These are phyloP conservation scores for Zophobas atratus DNA, from an alignment of 1,140 invertebrate species.

Conservation along the genomic window DNA sequence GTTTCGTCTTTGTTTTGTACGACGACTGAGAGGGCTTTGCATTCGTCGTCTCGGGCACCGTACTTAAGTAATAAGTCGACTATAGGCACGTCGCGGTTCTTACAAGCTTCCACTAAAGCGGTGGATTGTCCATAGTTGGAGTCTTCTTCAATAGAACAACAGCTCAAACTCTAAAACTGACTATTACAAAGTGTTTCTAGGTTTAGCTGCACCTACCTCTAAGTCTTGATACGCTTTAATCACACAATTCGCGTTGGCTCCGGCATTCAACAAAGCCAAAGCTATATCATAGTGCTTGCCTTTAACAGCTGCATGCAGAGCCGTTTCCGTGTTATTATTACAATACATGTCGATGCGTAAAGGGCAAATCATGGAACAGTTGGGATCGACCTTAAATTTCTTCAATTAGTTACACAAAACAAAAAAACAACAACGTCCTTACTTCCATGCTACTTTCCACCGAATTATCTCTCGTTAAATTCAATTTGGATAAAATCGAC, in stretches of 20 bases:
- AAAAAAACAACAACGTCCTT: slow-evolving; percentile 13
- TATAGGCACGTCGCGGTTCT: slow-evolving; percentile 76
- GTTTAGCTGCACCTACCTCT: slow-evolving; percentile 54
- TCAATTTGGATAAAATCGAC: slow-evolving; percentile 87
- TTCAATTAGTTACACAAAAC: not conserved
- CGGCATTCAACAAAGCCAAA: slow-evolving; percentile 80
- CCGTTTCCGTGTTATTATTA: slow-evolving; percentile 82
- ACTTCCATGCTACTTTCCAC: slow-evolving; percentile 63
- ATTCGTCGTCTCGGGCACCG: slow-evolving; percentile 91
- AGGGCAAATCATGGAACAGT: slow-evolving; percentile 76
- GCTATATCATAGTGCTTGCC: slow-evolving; percentile 84
- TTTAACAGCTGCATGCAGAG: slow-evolving; percentile 85
- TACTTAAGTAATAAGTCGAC: slow-evolving; percentile 83
- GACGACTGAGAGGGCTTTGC: slow-evolving; percentile 83
- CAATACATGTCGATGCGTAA: slow-evolving; percentile 84
- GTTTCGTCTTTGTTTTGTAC: slow-evolving; percentile 80
- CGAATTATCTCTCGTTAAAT: slow-evolving; percentile 70
- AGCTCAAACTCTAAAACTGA: slow-evolving; percentile 61
- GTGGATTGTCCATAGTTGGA: slow-evolving; percentile 71
- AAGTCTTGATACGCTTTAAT: slow-evolving; percentile 71
- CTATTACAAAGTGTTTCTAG: not conserved
- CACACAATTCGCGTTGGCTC: slow-evolving; percentile 80
- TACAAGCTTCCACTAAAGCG: slow-evolving; percentile 83
- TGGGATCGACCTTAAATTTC: slow-evolving; percentile 67
- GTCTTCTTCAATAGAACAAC: slow-evolving; percentile 65